Evolutionary conservation across 2,797 vertebrate genomes (phyloP), one percentile per base, ranked within the genome.

Genomic region (Phyllotis vaccarum): DNA sequence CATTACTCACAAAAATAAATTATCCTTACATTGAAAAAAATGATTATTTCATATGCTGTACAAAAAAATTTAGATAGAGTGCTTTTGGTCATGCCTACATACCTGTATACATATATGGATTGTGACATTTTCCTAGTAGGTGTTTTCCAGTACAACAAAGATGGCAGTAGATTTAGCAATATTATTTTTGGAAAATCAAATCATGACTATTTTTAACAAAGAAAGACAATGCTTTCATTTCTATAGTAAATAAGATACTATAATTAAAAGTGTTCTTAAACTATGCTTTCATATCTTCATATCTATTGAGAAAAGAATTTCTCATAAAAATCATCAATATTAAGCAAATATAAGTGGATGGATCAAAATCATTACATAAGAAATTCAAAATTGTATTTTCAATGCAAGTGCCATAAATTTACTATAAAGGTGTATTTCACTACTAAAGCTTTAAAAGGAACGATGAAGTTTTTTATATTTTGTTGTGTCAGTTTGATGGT

Each of bases 1-100:
- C 74, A 43, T 93, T 86, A 29, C 40, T 80, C 56, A 46, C 74
- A 58, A 10, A 86, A 87, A 81, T 87, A 89, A 66, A 81, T 68
- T 40, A 19, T n/a, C 10, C 68, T 31, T 82, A 70, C 88, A 58
- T 13, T 87, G 31, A 94, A 93, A 93, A 94, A 93, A 22, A 11
- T 80, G 37, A n/a, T 70, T 75, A 89, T 82, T 89, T 91, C 52
- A 46, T 16, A 27, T 34, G 31, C 29, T 76, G 82, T 5, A 40
- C 6, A 60, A 83, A 60, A 75, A 91, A 3, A 12, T 82, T 94
- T 76, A 91, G 29, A 6, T 82, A 76, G 17, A 19, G 14, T 17
- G 19, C 49, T 93, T 94, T 31, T 64, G 27, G 2, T 90, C 29
- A 75, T 34, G 31, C 12, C 29, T 70, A 17, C 66, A 49, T 49